Base-by-base conservation (phyloP, 2,888 invertebrate genomes). In the Hypomecis atomaria region DNA sequence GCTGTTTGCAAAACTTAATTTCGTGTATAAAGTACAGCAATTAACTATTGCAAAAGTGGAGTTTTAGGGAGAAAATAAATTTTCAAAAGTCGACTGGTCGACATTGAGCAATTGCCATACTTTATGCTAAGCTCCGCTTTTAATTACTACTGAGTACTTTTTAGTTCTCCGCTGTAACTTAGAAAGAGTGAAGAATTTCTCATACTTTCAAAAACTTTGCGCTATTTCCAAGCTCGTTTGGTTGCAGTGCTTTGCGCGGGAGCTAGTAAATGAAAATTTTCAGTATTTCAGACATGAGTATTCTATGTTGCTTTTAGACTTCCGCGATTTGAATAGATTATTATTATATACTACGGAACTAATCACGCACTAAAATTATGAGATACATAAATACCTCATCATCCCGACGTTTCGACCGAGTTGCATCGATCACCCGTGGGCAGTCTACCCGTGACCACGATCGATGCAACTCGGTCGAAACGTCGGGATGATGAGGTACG, bases 101-200 rank as follows among this genome's bases (percentile, higher is more conserved):
- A 86, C 89, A 80, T 83, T 88, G 88, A 90, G 85, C 83, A 87
- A 90, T 89, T 85, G 85, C 84, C 83, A 78, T 82, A 86, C 87
- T 89, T 88, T 85, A 85, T 82, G 81, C 78, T 85, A 83, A 87
- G 86, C 85, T 79, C 71, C 80, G 78, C 84, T 87, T 88, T 89
- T 89, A 89, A 89, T 90, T 89, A 88, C 87, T 81, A 79, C 85
- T 83, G 80, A 85, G 85, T 71, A 85, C 84, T 84, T 81, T 80
- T 73, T 81, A 81, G 80, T 83, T 77, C 71, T 76, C 74, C 70
- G 74, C 77, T 79, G 75, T 75, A 66, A 77, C 75, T 78, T 78
- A 73, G 72, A 78, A 75, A 69, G 70, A 69, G 73, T 67, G 68
- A 74, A 73, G 81, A 76, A 82, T 81, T 83, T 81, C 78, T 82